Percentiles rank a stretch among this genome's conserved stretches.
Evolutionary conservation across 1,140 invertebrate species (phyloP).

Genomic region (Drosophila nigrodunni): DNA sequence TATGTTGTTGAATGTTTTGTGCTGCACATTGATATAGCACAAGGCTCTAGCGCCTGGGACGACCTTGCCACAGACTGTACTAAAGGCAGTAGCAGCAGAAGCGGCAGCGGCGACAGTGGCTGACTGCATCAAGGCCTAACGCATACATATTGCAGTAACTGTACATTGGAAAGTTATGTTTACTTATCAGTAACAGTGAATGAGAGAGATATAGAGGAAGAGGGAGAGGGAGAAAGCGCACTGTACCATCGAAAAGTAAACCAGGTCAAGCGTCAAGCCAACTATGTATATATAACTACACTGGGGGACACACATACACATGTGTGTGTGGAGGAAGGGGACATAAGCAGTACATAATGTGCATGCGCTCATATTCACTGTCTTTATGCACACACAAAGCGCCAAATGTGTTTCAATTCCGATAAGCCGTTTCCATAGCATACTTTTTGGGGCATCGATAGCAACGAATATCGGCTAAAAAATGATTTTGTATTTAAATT

Average conservation of each 20-base stretch:
- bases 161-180: constrained; percentile 72
- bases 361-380: not conserved
- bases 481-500: constrained; percentile 32
- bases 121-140: constrained; percentile 55
- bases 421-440: constrained; percentile 20
- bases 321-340: not conserved
- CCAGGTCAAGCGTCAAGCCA: constrained; percentile 74
- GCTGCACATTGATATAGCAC: constrained; percentile 45
- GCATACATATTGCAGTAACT: constrained; percentile 70
- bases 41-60: constrained; percentile 57
- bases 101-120: constrained; percentile 2
- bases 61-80: constrained; percentile 76
- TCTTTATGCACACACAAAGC: constrained; percentile 7
- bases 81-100: constrained; percentile 49
- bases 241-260: constrained; percentile 58
- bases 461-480: not conserved
- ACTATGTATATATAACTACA: constrained; percentile 28
- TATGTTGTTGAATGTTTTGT: not conserved
- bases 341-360: constrained; percentile 9
- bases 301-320: constrained; percentile 6
- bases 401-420: constrained; percentile 22
- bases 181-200: constrained; percentile 45
- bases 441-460: constrained; percentile 29
- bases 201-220: not conserved
- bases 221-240: constrained; percentile 12